These are phyloP conservation scores for Gymnodraco acuticeps DNA, from an alignment of 2,797 vertebrate genomes.

Conservation along the genomic window DNA sequence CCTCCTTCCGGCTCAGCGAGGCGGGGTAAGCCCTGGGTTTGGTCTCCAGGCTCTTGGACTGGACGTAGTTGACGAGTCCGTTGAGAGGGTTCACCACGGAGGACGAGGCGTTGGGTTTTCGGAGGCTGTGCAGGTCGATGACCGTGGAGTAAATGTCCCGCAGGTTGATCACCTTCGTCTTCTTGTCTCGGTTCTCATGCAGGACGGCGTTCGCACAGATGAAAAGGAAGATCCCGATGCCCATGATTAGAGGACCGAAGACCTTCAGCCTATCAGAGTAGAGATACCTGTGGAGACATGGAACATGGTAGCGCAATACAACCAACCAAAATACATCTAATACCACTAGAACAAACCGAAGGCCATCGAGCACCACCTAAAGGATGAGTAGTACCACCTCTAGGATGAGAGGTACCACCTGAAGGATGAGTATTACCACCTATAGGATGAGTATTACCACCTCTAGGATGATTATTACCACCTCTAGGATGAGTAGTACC, in stretches of 20 bases:
- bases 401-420: background rate
- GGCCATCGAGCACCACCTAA: too few relatives aligned
- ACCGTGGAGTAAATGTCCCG: constrained; percentile 97
- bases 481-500: too few relatives aligned
- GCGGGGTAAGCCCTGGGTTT: constrained; percentile 34
- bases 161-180: constrained; percentile 96
- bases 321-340: too few relatives aligned
- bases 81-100: constrained; percentile 56
- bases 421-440: background rate
- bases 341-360: too few relatives aligned
- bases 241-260: constrained; percentile 95
- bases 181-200: constrained; percentile 95
- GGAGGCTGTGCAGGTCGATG: constrained; percentile 93
- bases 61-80: constrained; percentile 62
- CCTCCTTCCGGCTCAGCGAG: constrained; percentile 22
- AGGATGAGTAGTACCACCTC: too few relatives aligned
- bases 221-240: constrained; percentile 96
- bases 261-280: constrained; percentile 96
- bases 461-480: too few relatives aligned
- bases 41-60: constrained; percentile 65
- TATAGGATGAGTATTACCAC: too few relatives aligned
- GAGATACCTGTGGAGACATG: constrained; percentile 81
- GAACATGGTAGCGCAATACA: too few relatives aligned
- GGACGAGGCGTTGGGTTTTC: constrained; percentile 15
- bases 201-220: constrained; percentile 96